Evolutionary conservation across 2,113 vertebrate species (phyloP), one percentile per base, ranked within the genome.

Genomic region (Poeciliopsis prolifica): DNA sequence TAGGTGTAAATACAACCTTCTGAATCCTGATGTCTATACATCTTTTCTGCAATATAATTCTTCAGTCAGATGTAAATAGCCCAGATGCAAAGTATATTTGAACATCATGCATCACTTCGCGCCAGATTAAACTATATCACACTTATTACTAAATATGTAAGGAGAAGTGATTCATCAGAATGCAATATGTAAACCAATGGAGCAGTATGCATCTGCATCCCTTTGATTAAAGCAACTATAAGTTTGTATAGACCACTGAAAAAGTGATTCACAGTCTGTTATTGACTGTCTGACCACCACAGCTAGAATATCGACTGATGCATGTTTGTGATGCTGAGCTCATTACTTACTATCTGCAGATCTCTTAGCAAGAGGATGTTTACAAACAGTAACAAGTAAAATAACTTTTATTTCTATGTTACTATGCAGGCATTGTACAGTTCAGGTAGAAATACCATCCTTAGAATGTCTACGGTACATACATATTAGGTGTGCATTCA

Each of bases 231-330:
- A 81, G 71, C 79, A 28, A 79, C 63, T 28, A 66, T 65, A 84
- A 87, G 68, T 83, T n/a, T 82, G 60, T 28, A 54, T 65, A 85
- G 86, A 85, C 84, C 89, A 91, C 88, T 74, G 82, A 87, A 87
- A 89, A 81, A 65, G 80, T 88, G 87, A 91, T 78, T 91, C 90
- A 89, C 77, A 12, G 76, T 90, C 78, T 82, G 74, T 79, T 87
- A 78, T 75, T 90, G 88, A 88, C 79, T 91, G 72, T 80, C 28
- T 69, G 76, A 85, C 80, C 80, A 83, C 74, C 76, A 22, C 75
- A 29, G 84, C 76, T 66, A 15, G 65, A 78, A 76, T 81, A 79
- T 44, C 0, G 10, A 33, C 74, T 75, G 70, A 78, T 83, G 70
- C 79, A 79, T 81, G 73, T 85, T 84, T 90, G 71, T 75, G 68